phyloP scores from a whole-genome alignment of 2,888 invertebrate species.

The Amphiduros pacificus region DNA sequence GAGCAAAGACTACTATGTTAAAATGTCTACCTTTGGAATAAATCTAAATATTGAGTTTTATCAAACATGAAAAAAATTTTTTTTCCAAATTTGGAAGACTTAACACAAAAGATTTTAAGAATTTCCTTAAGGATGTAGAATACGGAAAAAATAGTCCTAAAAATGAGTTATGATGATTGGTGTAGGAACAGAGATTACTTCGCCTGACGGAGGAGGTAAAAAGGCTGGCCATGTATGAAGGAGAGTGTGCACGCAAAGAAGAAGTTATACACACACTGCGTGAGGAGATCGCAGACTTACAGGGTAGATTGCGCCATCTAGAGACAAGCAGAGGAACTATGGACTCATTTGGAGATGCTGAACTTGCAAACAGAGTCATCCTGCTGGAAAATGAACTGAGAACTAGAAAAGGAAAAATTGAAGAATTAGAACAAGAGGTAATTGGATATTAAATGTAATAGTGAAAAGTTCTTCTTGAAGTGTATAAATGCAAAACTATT shows the following conservation, averaged over 20 bases:
- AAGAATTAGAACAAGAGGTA: not conserved
- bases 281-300: constrained; percentile 39
- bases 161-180: not conserved
- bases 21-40: too few species aligned
- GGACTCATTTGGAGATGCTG: constrained; percentile 34
- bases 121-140: too few species aligned
- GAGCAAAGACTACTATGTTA: too few species aligned
- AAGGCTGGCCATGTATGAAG: constrained; percentile 41
- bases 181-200: constrained; percentile 48
- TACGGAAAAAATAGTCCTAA: too few species aligned
- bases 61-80: too few species aligned
- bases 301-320: constrained; percentile 17
- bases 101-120: too few species aligned
- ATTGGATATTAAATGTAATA: too few species aligned
- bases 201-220: constrained; percentile 47
- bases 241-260: constrained; percentile 48
- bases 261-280: constrained; percentile 42
- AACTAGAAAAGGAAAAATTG: not conserved
- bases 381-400: constrained; percentile 50
- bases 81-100: too few species aligned
- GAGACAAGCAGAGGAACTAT: constrained; percentile 12
- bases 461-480: too few species aligned
- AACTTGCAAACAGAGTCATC: constrained; percentile 41
- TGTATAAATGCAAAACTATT: too few species aligned
- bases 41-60: too few species aligned